phyloP scores from a whole-genome alignment of 35 echinoderm and acorn worm species.

The Hemicentrotus pulcherrimus region DNA sequence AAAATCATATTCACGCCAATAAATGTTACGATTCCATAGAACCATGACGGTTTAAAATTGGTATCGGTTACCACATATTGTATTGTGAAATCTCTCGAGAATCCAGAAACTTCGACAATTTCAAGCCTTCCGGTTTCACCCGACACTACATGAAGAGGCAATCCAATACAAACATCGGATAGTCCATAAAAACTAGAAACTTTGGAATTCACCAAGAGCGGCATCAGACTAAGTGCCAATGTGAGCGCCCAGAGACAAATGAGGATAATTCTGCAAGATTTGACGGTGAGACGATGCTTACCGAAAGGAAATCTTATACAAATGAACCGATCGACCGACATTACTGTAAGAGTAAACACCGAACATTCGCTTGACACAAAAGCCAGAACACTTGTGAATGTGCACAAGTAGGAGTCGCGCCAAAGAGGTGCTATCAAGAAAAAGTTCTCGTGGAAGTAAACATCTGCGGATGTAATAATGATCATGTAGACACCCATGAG shows the following conservation, averaged over 20 bases:
- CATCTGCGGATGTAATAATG: slow-evolving; percentile 30
- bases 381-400: slow-evolving; percentile 52
- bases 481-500: slow-evolving; percentile 51
- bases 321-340: slow-evolving; percentile 63
- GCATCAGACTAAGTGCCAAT: slow-evolving; percentile 37
- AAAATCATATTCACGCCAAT: slow-evolving; percentile 62
- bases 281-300: background rate
- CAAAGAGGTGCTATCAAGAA: background rate
- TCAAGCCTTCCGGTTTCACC: slow-evolving; percentile 38
- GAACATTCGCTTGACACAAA: slow-evolving; percentile 62
- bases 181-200: slow-evolving; percentile 67
- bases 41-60: slow-evolving; percentile 46
- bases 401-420: background rate
- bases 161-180: slow-evolving; percentile 80
- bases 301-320: slow-evolving; percentile 72
- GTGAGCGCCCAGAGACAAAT: slow-evolving; percentile 57
- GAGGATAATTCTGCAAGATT: background rate
- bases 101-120: background rate
- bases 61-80: too few relatives aligned
- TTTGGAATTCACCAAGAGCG: slow-evolving; percentile 39
- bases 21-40: slow-evolving; percentile 68
- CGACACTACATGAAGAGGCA: slow-evolving; percentile 64
- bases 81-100: too few relatives aligned
- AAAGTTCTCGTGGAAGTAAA: background rate
- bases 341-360: slow-evolving; percentile 57